Evolutionary conservation across 2,797 vertebrate genomes (phyloP).

Genomic region (Columba guinea): DNA sequence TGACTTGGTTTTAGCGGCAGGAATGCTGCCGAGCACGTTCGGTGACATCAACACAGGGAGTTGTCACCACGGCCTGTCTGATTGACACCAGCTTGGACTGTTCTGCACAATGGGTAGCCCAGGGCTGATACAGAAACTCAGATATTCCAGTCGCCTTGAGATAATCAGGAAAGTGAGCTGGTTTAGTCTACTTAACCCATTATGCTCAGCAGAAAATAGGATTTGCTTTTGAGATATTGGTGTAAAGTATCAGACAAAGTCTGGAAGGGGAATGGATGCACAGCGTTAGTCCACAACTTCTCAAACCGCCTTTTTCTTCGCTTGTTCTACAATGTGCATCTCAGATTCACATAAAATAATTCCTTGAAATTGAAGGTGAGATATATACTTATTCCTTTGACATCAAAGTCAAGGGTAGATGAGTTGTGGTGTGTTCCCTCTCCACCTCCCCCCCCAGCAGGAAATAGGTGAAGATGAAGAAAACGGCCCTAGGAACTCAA

Average conservation of each 20-base stretch:
- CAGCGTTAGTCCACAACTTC: fast-evolving
- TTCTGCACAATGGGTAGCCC: not conserved
- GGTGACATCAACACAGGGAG: constrained; percentile 13
- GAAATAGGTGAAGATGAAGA: not conserved
- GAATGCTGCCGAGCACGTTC: constrained; percentile 15
- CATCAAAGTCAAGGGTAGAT: fast-evolving
- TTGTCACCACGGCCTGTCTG: not conserved
- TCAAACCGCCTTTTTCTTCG: not conserved
- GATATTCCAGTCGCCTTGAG: not conserved
- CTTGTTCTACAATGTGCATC: not conserved
- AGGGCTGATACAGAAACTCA: not conserved
- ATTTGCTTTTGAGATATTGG: not conserved
- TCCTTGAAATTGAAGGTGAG: not conserved
- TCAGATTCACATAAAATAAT: not conserved
- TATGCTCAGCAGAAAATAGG: not conserved
- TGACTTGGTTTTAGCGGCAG: constrained; percentile 16
- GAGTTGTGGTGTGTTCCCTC: not conserved
- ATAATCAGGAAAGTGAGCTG: not conserved
- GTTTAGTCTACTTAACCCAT: not conserved
- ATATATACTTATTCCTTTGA: not conserved
- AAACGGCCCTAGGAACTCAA: not conserved
- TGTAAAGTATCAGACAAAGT: not conserved
- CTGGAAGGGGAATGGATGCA: not conserved
- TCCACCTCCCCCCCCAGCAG: not conserved
- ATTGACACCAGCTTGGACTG: not conserved